Evolutionary conservation across 2,113 vertebrate species (phyloP).

Genomic region (Myotis yumanensis): DNA sequence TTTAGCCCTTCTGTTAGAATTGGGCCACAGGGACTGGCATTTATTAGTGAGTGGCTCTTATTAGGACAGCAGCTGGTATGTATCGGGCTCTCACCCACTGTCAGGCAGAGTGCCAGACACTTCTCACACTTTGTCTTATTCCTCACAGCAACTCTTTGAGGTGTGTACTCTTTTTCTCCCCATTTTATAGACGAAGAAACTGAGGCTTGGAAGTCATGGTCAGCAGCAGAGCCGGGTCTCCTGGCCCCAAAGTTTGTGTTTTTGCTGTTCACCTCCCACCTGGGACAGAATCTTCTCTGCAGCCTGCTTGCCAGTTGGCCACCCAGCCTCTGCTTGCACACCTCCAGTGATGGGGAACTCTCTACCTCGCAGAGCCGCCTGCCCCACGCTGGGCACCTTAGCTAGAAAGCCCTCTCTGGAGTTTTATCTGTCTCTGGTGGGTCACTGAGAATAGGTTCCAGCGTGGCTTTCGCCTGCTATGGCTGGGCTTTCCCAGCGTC

Average conservation of each 20-base stretch:
- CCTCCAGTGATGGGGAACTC: not conserved
- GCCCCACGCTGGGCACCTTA: not conserved
- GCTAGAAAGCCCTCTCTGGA: not conserved
- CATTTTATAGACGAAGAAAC: not conserved
- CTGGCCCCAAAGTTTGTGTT: not conserved
- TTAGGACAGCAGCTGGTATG: not conserved
- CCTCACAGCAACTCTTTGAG: not conserved
- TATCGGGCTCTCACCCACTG: not conserved
- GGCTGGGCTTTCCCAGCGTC: not conserved
- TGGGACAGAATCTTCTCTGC: not conserved
- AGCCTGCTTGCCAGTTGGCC: not conserved
- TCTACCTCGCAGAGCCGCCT: not conserved
- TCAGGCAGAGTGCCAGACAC: not conserved
- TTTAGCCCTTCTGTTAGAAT: not conserved
- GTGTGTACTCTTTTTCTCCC: not conserved
- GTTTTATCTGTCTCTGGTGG: not conserved
- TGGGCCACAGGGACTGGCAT: not conserved
- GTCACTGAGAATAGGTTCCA: not conserved
- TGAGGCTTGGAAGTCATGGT: not conserved
- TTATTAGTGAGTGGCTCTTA: not conserved
- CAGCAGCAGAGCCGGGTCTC: not conserved
- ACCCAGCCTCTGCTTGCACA: not conserved
- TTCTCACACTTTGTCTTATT: not conserved
- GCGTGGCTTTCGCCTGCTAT: not conserved
- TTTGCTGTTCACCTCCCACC: not conserved